phyloP scores from a whole-genome alignment of 2,113 vertebrate genomes.

The rabbit (Oryctolagus cuniculus) region mOryCun1.1 NC_091432.1:45406501-45407000 shows the following conservation, averaged over 20 bases:
- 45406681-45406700: constrained; percentile 32
- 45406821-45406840: not conserved
- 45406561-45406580: not conserved
- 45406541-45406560: not conserved
- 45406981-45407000: not conserved
- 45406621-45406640: not conserved
- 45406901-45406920: not conserved
- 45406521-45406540: constrained; percentile 3
- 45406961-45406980: not conserved
- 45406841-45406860: constrained; percentile 2
- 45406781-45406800: not conserved
- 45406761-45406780: not conserved
- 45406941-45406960: not conserved
- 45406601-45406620: not conserved
- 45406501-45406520: not conserved
- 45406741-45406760: not conserved
- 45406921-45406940: not conserved
- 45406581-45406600: not conserved
- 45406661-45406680: not conserved
- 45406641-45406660: not conserved
- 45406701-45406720: not conserved
- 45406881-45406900: not conserved
- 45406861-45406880: not conserved
- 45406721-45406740: not conserved
- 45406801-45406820: not conserved